Conservation (phyloP, 2,113 vertebrate species). For the Delphinus delphis region DNA sequence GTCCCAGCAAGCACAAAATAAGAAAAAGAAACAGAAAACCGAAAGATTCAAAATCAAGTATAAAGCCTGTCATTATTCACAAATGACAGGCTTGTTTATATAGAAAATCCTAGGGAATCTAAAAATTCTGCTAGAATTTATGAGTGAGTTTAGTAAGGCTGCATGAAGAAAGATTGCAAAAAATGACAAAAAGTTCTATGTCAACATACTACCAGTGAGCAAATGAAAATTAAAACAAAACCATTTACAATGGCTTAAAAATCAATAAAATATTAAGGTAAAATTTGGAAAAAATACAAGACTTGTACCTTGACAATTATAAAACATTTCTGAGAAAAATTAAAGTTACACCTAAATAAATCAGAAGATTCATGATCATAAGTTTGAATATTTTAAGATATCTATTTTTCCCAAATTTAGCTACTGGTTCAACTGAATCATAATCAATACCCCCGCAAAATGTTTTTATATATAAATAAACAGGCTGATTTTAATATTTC, state of each 20-base stretch:
- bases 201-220: not conserved
- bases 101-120: not conserved
- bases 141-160: not conserved
- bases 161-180: not conserved
- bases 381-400: slow-evolving; percentile 6
- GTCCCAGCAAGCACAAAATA: not conserved
- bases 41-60: not conserved
- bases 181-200: not conserved
- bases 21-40: not conserved
- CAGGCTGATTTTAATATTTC: not conserved
- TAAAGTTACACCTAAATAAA: not conserved
- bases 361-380: not conserved
- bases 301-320: not conserved
- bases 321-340: not conserved
- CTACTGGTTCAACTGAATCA: not conserved
- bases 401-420: not conserved
- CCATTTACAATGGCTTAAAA: not conserved
- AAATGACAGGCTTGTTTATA: not conserved
- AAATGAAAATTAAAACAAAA: not conserved
- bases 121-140: not conserved
- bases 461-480: not conserved
- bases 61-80: not conserved
- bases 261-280: not conserved
- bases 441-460: not conserved
- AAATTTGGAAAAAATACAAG: not conserved